phyloP scores from a whole-genome alignment of 2,888 invertebrate genomes.

The Scaptomyza polygonia region DNA sequence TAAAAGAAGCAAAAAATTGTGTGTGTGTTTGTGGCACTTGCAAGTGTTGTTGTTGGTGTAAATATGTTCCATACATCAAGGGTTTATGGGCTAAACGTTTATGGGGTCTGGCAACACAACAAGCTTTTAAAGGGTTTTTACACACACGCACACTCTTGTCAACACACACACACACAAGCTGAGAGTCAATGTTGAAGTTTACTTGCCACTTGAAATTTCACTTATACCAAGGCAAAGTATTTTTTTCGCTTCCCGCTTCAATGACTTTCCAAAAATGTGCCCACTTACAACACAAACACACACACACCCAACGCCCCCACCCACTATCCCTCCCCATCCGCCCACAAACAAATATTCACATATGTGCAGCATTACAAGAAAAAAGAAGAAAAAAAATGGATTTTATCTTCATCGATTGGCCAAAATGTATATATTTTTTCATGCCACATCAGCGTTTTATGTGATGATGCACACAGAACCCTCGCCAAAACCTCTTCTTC shows the following conservation, averaged over 20 bases:
- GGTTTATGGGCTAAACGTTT: conserved; percentile 80
- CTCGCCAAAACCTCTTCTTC: neutral
- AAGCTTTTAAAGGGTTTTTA: conserved; percentile 74
- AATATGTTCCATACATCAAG: conserved; percentile 79
- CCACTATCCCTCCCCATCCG: neutral
- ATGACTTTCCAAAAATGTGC: conserved; percentile 70
- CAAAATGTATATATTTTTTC: conserved; percentile 81
- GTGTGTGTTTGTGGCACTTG: conserved; percentile 44
- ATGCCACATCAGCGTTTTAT: conserved; percentile 77
- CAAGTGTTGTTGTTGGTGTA: conserved; percentile 78
- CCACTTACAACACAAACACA: conserved; percentile 34
- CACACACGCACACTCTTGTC: conserved; percentile 25
- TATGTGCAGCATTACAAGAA: conserved; percentile 49
- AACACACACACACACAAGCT: conserved; percentile 18
- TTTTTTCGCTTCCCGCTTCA: conserved; percentile 67
- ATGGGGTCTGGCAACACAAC: conserved; percentile 80
- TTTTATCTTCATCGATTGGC: conserved; percentile 82
- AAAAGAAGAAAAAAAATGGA: conserved; percentile 57
- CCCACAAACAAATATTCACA: neutral
- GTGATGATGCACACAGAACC: conserved; percentile 19
- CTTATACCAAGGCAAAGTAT: conserved; percentile 65
- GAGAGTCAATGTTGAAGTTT: conserved; percentile 62
- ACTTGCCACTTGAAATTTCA: conserved; percentile 70
- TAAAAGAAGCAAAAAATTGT: neutral
- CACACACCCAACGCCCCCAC: neutral